Conservation (phyloP, 2,113 vertebrate species). For the Raphicerus campestris region DNA sequence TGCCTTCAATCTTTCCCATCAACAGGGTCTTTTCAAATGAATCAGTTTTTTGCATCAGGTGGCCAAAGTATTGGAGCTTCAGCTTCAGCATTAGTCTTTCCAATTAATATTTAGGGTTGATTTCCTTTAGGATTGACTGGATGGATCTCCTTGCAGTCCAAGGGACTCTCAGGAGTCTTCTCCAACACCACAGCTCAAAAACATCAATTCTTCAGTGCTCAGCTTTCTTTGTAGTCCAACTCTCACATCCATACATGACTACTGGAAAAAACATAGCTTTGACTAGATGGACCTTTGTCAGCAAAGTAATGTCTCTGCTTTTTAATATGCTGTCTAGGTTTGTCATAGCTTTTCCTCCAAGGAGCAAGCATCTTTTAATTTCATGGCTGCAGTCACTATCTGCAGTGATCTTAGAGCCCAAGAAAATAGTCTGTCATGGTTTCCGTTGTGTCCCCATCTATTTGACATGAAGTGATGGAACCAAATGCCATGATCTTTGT, state of each 20-base stretch:
- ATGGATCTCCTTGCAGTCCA: background rate
- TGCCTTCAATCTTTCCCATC: background rate
- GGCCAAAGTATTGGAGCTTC: background rate
- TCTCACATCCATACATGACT: background rate
- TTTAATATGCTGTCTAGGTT: background rate
- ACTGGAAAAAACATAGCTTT: background rate
- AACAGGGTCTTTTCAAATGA: background rate
- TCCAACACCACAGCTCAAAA: background rate
- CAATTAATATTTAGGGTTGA: background rate
- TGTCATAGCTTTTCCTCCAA: background rate
- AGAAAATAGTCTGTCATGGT: background rate
- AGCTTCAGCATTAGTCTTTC: background rate
- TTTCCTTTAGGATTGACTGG: background rate
- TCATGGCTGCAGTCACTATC: background rate
- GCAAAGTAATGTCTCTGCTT: background rate
- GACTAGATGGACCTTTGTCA: background rate
- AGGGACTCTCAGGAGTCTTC: background rate
- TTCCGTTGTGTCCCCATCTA: background rate
- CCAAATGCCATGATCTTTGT: background rate
- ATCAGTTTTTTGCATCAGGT: background rate
- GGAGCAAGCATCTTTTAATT: background rate
- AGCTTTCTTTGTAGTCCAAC: background rate
- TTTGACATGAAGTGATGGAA: background rate
- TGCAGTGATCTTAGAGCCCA: background rate
- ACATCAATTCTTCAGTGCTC: rapidly evolving